Conservation (phyloP, 1,140 invertebrate genomes). For the Eubasilissa regina region DNA sequence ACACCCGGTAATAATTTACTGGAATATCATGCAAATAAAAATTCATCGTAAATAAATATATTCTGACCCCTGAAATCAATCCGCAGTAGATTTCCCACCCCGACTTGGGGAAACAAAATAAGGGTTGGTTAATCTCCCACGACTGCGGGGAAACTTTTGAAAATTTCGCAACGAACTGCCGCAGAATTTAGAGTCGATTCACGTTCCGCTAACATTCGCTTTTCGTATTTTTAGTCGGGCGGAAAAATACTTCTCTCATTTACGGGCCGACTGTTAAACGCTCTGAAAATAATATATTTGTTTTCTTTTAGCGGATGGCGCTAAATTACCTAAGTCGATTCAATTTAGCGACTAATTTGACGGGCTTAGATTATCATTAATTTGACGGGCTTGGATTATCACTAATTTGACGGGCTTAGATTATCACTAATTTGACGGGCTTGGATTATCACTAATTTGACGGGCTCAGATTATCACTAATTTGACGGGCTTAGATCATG, state of each 20-base stretch:
- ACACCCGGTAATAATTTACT: too few species aligned
- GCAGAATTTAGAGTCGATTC: not conserved
- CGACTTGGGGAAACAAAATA: not conserved
- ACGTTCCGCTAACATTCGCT: not conserved
- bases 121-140: not conserved
- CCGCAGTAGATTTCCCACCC: not conserved
- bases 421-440: too few species aligned
- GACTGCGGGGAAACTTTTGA: not conserved
- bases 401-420: too few species aligned
- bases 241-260: not conserved
- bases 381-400: too few species aligned
- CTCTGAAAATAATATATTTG: not conserved
- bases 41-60: too few species aligned
- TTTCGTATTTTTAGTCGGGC: constrained; percentile 1
- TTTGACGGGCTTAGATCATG: too few species aligned
- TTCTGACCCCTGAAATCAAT: too few species aligned
- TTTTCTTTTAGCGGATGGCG: not conserved
- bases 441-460: too few species aligned
- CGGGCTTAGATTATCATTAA: not conserved
- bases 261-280: not conserved
- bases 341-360: not conserved
- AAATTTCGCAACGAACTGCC: not conserved
- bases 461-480: too few species aligned
- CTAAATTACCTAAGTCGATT: not conserved
- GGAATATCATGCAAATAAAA: too few species aligned